Evolutionary conservation across 2,888 invertebrate species (phyloP), one percentile per base, ranked within the genome.

Genomic region (Lysandra bellargus): DNA sequence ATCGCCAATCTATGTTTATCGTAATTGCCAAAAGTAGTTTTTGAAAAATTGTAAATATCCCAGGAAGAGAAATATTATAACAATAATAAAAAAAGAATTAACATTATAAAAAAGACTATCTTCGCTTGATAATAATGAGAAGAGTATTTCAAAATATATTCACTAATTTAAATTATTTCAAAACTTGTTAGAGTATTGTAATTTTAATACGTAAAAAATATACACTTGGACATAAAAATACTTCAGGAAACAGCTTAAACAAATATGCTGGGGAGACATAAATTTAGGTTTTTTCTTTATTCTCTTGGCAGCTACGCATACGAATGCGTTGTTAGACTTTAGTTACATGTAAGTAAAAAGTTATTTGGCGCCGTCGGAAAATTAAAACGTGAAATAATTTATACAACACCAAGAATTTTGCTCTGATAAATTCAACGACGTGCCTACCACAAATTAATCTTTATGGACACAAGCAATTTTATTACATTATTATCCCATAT

Each of bases 261-360:
- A 69, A 75, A 75, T 75, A 75, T 44, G 75, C 49, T 30, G 44
- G 75, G 4, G 49, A 49, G 75, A 75, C 75, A 75, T 75, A 49
- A 75, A 75, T 75, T 49, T 49, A 44, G 33, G 33, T 75, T 75
- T 44, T 49, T 75, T 75, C 30, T 75, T 75, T 75, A 49, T 75
- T 75, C 49, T 75, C 75, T 75, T 75, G 75, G 75, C 75, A 75
- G 75, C 74, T 74, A 40, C 74, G 74, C 75, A 75, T 75, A 49
- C 75, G 75, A 75, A 44, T 44, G 49, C 23, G 75, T 75, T 44
- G 75, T 75, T 44, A 44, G 75, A 44, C 75, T 44, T n/a, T 49
- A 75, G 69, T 69, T 69, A 44, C 49, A 75, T 75, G 75, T 75
- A 75, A 75, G 75, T 75, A 49, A 49, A 75, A 75, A 75, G 44